Conservation (phyloP, 2,797 vertebrate genomes). For the Chelonia mydas region DNA sequence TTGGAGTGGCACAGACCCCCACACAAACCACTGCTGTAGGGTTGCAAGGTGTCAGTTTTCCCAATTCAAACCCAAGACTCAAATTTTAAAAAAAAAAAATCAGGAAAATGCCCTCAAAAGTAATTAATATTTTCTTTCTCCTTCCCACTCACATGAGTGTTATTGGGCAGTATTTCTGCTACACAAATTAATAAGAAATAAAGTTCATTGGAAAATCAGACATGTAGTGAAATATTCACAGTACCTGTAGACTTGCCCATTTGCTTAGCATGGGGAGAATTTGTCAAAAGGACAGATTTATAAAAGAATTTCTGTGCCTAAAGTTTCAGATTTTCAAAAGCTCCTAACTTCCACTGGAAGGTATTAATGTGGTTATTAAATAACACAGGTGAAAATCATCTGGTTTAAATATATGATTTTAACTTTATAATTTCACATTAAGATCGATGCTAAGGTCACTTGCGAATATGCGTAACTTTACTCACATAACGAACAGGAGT, state of each 20-base stretch:
- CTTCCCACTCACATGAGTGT: slow-evolving; percentile 39
- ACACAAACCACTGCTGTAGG: slow-evolving; percentile 45
- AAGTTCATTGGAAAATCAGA: not conserved
- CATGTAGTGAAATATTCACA: slow-evolving; percentile 36
- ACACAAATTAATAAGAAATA: slow-evolving; percentile 46
- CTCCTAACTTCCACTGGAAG: no score
- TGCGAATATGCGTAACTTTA: not conserved
- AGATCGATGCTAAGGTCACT: not conserved
- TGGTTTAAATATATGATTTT: not conserved
- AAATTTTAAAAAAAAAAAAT: slow-evolving; percentile 48
- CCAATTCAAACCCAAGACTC: slow-evolving; percentile 67
- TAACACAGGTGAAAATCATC: not conserved
- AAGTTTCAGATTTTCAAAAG: not conserved
- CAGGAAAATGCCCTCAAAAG: slow-evolving; percentile 61
- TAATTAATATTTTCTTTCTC: slow-evolving; percentile 58
- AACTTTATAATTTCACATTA: not conserved
- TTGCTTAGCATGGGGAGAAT: not conserved
- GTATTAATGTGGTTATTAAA: not conserved
- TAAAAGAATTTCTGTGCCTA: not conserved
- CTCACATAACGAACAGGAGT: not conserved
- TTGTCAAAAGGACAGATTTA: not conserved
- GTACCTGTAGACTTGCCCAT: not conserved
- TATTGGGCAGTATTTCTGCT: slow-evolving; percentile 45
- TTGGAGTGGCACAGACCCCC: slow-evolving; percentile 24
- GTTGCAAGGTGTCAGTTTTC: slow-evolving; percentile 61